A percentile compares a stretch with the other conserved stretches of the same genome.
Evolutionary conservation across 1,140 invertebrate species (phyloP).

Genomic region (Drosophila virilis): DNA sequence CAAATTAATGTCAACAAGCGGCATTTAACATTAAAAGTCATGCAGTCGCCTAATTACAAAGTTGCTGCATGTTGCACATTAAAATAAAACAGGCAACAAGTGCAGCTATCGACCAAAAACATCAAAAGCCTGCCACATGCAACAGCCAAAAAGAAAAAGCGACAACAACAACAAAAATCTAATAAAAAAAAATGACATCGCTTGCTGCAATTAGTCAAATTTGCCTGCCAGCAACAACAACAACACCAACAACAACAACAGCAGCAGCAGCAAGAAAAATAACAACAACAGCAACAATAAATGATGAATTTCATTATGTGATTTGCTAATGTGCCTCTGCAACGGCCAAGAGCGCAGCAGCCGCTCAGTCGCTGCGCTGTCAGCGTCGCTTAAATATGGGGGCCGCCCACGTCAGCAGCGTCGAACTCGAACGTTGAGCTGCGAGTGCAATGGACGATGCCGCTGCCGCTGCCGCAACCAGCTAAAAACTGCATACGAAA

Average conservation of each 20-base stretch:
- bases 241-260: too few species aligned
- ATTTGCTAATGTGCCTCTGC: conserved; percentile 58
- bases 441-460: conserved; percentile 73
- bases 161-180: not conserved
- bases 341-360: conserved; percentile 63
- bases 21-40: conserved; percentile 70
- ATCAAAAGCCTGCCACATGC: conserved; percentile 55
- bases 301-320: conserved; percentile 57
- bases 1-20: conserved; percentile 74
- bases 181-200: conserved; percentile 20
- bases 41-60: conserved; percentile 62
- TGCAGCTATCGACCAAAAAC: conserved; percentile 45
- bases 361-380: conserved; percentile 10
- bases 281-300: conserved; percentile 25
- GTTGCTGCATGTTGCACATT: conserved; percentile 60
- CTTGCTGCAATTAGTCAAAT: conserved; percentile 75
- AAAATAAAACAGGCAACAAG: conserved; percentile 44
- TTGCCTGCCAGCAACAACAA: conserved; percentile 39
- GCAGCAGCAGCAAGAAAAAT: too few species aligned
- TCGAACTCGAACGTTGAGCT: conserved; percentile 29
- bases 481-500: conserved; percentile 32
- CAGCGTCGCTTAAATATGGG: conserved; percentile 26
- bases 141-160: conserved; percentile 20
- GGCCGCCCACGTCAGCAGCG: conserved; percentile 49
- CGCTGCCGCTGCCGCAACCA: conserved; percentile 14